Base-by-base conservation (phyloP, 2,888 invertebrate genomes). In the Argyresthia albistria region DNA sequence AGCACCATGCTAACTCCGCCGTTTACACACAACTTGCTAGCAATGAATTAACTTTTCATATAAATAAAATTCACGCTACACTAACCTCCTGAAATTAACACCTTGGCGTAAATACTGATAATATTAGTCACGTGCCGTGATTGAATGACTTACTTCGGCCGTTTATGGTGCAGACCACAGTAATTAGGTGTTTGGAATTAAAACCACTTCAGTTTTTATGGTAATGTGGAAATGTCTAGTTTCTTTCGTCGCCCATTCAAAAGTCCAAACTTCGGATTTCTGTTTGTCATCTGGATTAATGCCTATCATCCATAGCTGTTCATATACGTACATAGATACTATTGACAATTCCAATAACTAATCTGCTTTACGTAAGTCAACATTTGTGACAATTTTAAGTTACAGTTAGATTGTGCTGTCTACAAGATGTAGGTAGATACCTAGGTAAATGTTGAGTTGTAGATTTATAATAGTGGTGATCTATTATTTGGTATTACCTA, bases 11-110 rank as follows among this genome's bases (percentile, higher is more conserved):
- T 87, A 87, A 86, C 87, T 86, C 79, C 69, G 59, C 65, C 82
- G 83, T 83, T 86, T 86, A 86, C 82, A 86, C 83, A 86, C 79
- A 78, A 78, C 79, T 74, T 77, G 79, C 82, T 77, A 79, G 80
- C 76, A 78, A 83, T 78, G 84, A 87, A 87, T 87, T 86, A 84
- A 80, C 82, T 87, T 87, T 86, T 86, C 86, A 84, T 87, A 86
- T 86, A 87, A 86, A 87, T 87, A 87, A 87, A 87, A 86, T 87
- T 87, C 84, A 87, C 86, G 84, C 76, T 73, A 73, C 86, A 83
- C 87, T 87, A 87, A 87, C 78, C 81, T 86, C 82, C 80, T 81
- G 84, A 87, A 84, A 86, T 87, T 87, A 87, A 80, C 87, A 87
- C 86, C 84, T 86, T 59, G 68, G 74, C 83, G 84, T 82, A 84